Base-by-base conservation (phyloP, 2,113 vertebrate species). In the Gasterosteus aculeatus region DNA sequence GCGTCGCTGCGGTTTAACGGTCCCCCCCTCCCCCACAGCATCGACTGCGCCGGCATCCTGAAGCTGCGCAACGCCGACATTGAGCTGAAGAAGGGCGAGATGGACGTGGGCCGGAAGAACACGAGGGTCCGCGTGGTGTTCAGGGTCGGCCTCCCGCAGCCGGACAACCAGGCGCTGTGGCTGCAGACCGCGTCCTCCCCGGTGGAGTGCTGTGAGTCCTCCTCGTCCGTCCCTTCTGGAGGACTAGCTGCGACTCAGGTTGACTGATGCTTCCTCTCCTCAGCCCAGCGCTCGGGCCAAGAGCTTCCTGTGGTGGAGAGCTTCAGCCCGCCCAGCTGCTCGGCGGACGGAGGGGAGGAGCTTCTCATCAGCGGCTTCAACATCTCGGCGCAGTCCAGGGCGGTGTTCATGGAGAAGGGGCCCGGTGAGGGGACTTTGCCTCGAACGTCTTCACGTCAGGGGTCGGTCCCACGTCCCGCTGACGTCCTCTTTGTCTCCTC, bases 1-100 rank as follows among this genome's bases (percentile, higher is more conserved):
- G 46, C 46, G 14, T 44, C 42, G 35, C 35, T 38, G 35, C 35
- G 7, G 35, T 38, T 38, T 38, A 38, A 38, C 6, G 35, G 35
- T 38, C 6, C 6, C 4, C 35, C 35, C 35, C 35, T 6, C 3
- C 35, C 35, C 35, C 18, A 0, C 85, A 99, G 98, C 90, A 98
- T 99, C 12, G 97, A 99, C 86, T 99, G 98, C 77, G 97, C 97
- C 42, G 98, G 98, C 71, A 98, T 99, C 91, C 85, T 98, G 89
- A 99, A 99, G 86, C 95, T 99, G 62, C 95, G 98, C 19, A 99
- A 99, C 81, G 97, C 97, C n/a, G 98, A 99, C 91, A 99, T 99
- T 69, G 98, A 99, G 92, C 94, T 99, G 69, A 95, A 97, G 81
- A 98, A 98, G 77, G 97, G 97, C 26, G 98, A 99, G 91, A 97